Evolutionary conservation across 2,113 vertebrate species (phyloP).

Genomic region (Sigmodon hispidus): DNA sequence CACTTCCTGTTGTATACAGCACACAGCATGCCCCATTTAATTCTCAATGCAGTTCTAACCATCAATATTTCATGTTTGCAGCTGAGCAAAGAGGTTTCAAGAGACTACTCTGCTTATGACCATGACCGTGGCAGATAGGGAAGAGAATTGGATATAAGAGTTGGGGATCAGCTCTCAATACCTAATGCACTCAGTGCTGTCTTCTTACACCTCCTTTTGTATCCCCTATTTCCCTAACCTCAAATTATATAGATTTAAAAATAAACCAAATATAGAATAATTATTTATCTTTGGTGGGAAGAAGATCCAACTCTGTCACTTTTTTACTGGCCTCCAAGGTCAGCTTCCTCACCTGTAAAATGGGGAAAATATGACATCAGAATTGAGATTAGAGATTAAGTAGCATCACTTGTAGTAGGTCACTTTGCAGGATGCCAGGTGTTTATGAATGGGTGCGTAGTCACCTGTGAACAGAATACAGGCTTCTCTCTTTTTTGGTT

Average conservation of each 20-base stretch:
- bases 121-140: background rate
- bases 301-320: background rate
- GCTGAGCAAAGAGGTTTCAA: background rate
- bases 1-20: background rate
- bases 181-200: background rate
- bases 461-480: background rate
- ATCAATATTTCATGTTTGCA: background rate
- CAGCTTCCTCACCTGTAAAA: background rate
- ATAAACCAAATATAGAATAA: background rate
- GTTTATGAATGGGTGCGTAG: slow-evolving; percentile 34
- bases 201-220: background rate
- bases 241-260: slow-evolving; percentile 19
- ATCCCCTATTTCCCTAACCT: background rate
- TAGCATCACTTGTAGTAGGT: background rate
- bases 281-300: background rate
- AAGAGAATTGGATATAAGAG: background rate
- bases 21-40: background rate
- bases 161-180: background rate
- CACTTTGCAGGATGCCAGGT: background rate
- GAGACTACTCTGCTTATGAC: background rate
- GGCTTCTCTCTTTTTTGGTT: background rate
- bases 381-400: background rate
- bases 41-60: background rate
- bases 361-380: background rate
- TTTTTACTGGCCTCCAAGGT: background rate